Base-by-base conservation (phyloP, 2,888 invertebrate genomes). In the Abscondita cerata region DNA sequence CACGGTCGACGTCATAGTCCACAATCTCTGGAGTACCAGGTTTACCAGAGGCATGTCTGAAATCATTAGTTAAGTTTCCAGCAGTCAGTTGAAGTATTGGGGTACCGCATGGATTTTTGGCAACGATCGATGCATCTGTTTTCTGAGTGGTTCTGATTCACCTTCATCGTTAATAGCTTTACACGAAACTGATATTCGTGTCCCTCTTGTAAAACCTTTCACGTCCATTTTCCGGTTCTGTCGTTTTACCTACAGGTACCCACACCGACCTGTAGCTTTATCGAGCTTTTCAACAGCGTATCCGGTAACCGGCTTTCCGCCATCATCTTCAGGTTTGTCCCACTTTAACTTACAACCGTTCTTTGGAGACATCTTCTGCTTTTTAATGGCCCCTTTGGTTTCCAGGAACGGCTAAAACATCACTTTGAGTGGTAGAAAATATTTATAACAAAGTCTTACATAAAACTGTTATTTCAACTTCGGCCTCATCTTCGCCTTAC, bases 171-270 rank as follows among this genome's bases (percentile, higher is more conserved):
- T 98, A 67, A 94, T 89, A 19, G 97, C 97, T 0, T 91, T 13
- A 97, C 96, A 38, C 96, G 84, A 88, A 97, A 97, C 82, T 95
- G 92, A 82, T 97, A 97, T 79, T 95, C 93, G 76, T 94, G 92
- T 1, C 95, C 96, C 4, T 95, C 94, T 76, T 89, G 92, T 56
- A 97, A 82, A 25, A 19, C 95, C 96, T 1, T 94, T 91, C 61
- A 97, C 91, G 61, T 88, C 86, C 78, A 87, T 86, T 77, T n/a
- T 88, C 89, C 4, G 25, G 33, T 41, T 92, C 93, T 2, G 93
- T 92, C 57, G 93, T 86, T 74, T 89, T 87, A 73, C 95, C 96
- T 72, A 94, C 92, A 59, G 94, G 87, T 61, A 93, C 89, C 95
- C 95, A 95, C n/a, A n/a, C 78, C 94, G 91, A 65, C 95, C 95